Evolutionary conservation across 2,888 invertebrate species (phyloP).

Genomic region (Atrina japonica): DNA sequence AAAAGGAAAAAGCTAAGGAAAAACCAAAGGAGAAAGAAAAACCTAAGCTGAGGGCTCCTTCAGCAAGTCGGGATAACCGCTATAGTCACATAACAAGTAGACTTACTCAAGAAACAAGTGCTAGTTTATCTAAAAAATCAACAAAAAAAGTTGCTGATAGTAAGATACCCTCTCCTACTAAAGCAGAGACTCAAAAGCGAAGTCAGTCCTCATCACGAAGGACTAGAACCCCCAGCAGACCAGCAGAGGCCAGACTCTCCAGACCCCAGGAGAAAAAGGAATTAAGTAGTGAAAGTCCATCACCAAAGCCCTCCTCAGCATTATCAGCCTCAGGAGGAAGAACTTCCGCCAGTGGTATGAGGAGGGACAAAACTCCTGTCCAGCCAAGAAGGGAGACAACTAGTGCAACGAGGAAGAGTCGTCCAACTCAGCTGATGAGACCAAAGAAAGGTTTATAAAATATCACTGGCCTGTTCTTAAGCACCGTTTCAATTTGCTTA

Average conservation of each 20-base stretch:
- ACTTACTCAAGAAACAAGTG: conserved; percentile 26
- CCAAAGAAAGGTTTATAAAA: conserved; percentile 26
- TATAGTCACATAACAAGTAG: conserved; percentile 23
- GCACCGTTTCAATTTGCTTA: too few relatives aligned
- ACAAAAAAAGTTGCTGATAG: conserved; percentile 9
- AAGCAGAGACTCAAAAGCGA: conserved; percentile 20
- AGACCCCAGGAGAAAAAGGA: conserved; percentile 7
- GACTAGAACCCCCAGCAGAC: conserved; percentile 1
- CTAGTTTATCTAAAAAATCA: conserved; percentile 15
- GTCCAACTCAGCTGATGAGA: conserved; percentile 22
- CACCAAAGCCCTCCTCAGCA: conserved; percentile 11
- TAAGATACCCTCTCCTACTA: conserved; percentile 29
- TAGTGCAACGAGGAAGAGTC: conserved; percentile 18
- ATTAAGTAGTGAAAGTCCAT: not conserved
- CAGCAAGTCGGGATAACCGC: conserved; percentile 11
- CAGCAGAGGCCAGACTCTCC: not conserved
- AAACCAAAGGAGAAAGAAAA: conserved; percentile 25
- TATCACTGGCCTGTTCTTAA: not conserved
- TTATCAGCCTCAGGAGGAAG: not conserved
- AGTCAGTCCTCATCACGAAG: conserved; percentile 27
- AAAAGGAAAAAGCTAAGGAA: conserved; percentile 14
- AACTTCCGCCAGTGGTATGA: not conserved
- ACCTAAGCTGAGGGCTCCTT: conserved; percentile 11
- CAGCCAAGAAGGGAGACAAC: too few relatives aligned
- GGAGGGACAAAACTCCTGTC: not conserved